These are phyloP conservation scores for Montipora foliosa DNA, from an alignment of 64 coral and sea anemone genomes.

Conservation along the genomic window DNA sequence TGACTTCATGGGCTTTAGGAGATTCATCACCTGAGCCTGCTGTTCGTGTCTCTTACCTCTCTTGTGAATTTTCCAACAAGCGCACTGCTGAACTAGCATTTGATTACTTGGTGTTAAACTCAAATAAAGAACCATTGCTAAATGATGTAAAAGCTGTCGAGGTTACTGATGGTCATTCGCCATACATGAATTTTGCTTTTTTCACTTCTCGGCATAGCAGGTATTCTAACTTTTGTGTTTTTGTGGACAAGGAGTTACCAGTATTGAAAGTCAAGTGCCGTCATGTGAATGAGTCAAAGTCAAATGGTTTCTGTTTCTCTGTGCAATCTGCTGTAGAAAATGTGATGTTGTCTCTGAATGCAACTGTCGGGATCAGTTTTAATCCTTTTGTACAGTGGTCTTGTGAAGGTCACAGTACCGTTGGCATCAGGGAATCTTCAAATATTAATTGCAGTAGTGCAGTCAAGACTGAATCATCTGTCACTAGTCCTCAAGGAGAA, in stretches of 20 bases:
- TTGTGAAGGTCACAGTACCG: background rate
- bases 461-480: background rate
- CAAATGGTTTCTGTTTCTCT: background rate
- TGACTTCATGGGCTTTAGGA: background rate
- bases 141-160: background rate
- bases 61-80: background rate
- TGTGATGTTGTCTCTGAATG: background rate
- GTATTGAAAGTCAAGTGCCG: background rate
- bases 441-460: background rate
- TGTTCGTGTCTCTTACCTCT: conserved; percentile 6
- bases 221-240: background rate
- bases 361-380: background rate
- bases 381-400: background rate
- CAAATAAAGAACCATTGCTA: background rate
- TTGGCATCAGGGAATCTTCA: background rate
- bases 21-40: background rate
- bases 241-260: background rate
- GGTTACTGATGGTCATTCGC: background rate
- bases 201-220: background rate
- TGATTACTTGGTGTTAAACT: background rate
- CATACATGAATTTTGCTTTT: background rate
- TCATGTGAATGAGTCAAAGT: background rate
- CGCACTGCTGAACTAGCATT: background rate
- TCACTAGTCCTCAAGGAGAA: too few species aligned
- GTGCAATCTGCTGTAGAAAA: background rate